These are phyloP conservation scores for Microvelia longipes DNA, from an alignment of 1,140 invertebrate genomes.

Conservation along the genomic window DNA sequence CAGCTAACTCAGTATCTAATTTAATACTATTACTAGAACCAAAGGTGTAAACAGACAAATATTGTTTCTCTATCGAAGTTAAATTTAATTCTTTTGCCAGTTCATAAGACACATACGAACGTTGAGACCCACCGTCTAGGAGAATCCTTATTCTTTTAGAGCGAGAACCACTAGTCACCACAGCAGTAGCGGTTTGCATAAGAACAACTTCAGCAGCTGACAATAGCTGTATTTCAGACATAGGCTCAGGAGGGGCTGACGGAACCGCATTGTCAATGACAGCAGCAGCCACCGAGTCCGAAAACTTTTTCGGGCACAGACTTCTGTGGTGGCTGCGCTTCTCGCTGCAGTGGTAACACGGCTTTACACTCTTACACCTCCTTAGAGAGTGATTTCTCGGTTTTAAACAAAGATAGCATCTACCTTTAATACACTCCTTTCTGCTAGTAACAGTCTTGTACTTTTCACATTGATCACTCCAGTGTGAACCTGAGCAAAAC, in stretches of 20 bases:
- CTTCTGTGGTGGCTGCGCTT: not conserved
- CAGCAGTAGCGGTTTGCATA: not conserved
- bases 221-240: not conserved
- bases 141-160: not conserved
- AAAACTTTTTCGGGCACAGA: not conserved
- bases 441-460: not conserved
- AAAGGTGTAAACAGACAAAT: not conserved
- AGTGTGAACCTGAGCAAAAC: not conserved
- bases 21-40: not conserved
- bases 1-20: not conserved
- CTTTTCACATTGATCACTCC: not conserved
- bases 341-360: not conserved
- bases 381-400: not conserved
- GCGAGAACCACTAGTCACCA: not conserved
- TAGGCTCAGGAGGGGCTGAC: not conserved
- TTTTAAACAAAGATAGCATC: not conserved
- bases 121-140: not conserved
- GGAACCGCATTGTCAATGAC: too few relatives aligned
- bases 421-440: not conserved
- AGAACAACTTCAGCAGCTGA: not conserved
- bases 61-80: not conserved
- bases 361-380: not conserved
- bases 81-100: not conserved
- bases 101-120: not conserved
- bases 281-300: too few relatives aligned